Evolutionary conservation across 2,797 vertebrate species (phyloP).

Genomic region (Phoebastria nigripes): DNA sequence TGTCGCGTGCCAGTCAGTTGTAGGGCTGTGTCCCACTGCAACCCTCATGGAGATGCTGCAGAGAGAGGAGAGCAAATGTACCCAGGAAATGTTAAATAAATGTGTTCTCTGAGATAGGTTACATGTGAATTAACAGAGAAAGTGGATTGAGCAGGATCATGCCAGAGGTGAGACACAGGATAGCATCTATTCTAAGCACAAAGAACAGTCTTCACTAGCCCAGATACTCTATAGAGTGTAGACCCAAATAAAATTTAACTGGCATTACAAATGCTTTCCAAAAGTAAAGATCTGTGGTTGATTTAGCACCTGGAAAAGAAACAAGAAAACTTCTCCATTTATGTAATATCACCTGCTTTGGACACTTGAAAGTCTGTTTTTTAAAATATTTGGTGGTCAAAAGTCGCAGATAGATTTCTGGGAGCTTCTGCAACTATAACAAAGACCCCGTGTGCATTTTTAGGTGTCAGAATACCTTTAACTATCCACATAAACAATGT

Average conservation of each 20-base stretch:
- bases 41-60: background rate
- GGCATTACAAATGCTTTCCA: background rate
- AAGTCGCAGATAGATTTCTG: background rate
- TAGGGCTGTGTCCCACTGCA: background rate
- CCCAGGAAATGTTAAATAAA: background rate
- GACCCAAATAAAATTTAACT: background rate
- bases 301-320: background rate
- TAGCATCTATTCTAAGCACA: background rate
- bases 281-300: background rate
- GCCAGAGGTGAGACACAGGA: background rate
- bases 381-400: background rate
- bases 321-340: background rate
- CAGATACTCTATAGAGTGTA: background rate
- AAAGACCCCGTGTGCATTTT: background rate
- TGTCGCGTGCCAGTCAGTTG: rapidly evolving
- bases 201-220: background rate
- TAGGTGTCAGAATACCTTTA: background rate
- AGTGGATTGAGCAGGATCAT: background rate
- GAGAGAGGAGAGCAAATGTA: background rate
- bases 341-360: background rate
- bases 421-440: background rate
- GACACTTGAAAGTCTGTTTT: background rate
- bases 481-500: rapidly evolving
- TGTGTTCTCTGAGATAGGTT: background rate
- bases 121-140: background rate